Percentiles rank a stretch among this genome's conserved stretches.
These are phyloP conservation scores for Pteronura brasiliensis DNA, from an alignment of 2,113 vertebrate species.

Conservation along the genomic window DNA sequence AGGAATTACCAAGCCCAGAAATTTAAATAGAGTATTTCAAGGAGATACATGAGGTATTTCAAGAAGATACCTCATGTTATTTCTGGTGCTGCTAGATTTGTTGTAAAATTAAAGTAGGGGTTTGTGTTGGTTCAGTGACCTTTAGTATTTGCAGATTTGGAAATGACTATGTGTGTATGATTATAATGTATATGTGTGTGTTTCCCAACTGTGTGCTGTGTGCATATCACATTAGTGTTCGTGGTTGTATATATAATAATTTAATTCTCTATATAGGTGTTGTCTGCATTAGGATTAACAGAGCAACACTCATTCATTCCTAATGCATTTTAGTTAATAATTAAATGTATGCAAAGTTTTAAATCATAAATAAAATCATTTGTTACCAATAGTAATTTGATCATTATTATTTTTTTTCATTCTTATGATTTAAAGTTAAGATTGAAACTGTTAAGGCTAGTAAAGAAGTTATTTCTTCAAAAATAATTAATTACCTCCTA, in stretches of 20 bases:
- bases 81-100: not conserved
- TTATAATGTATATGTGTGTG: not conserved
- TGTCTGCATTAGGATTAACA: not conserved
- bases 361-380: not conserved
- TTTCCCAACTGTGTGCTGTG: not conserved
- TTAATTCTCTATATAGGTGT: not conserved
- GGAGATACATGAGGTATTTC: not conserved
- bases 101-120: not conserved
- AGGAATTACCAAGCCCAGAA: not conserved
- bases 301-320: not conserved
- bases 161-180: not conserved
- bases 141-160: not conserved
- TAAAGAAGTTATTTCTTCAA: slow-evolving; percentile 1
- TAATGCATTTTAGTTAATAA: not conserved
- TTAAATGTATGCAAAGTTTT: not conserved
- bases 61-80: not conserved
- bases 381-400: not conserved
- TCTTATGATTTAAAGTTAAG: not conserved
- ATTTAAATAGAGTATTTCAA: not conserved
- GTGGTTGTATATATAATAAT: not conserved
- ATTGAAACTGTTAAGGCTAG: not conserved
- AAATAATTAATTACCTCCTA: slow-evolving; percentile 35
- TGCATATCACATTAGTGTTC: not conserved
- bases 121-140: not conserved
- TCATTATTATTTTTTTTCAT: not conserved